A percentile compares a stretch with the other conserved stretches of the same genome.
Conservation (phyloP, 2,113 vertebrate species). For the Zonotrichia leucophrys region DNA sequence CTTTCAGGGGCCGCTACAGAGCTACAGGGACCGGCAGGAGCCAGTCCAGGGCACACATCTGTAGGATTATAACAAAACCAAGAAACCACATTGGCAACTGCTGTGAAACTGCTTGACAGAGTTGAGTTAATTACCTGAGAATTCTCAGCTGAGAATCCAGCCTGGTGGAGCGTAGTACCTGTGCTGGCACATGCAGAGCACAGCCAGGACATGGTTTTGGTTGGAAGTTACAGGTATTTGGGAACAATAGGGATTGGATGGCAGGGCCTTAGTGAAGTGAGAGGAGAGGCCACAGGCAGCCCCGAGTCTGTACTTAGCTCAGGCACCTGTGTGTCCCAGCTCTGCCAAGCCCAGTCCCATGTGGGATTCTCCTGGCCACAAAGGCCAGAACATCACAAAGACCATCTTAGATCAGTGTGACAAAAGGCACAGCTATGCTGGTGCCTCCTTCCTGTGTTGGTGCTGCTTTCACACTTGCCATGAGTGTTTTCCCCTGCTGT, state of each 20-base stretch:
- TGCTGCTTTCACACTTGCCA: neutral
- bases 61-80: neutral
- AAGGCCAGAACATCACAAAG: neutral
- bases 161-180: neutral
- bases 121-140: neutral
- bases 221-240: fast-evolving
- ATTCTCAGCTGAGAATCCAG: neutral
- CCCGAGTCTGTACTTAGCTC: neutral
- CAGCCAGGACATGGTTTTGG: neutral
- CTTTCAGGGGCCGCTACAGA: neutral
- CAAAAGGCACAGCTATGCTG: neutral
- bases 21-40: neutral
- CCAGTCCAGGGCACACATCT: neutral
- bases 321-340: neutral
- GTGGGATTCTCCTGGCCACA: neutral
- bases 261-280: neutral
- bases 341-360: neutral
- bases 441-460: neutral
- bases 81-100: neutral
- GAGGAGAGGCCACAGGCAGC: neutral
- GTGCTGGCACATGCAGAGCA: fast-evolving
- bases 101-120: neutral
- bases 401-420: neutral
- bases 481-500: too few relatives aligned
- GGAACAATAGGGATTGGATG: fast-evolving